These are phyloP conservation scores for Cardinalis cardinalis DNA, from an alignment of 2,113 vertebrate species.

Conservation along the genomic window DNA sequence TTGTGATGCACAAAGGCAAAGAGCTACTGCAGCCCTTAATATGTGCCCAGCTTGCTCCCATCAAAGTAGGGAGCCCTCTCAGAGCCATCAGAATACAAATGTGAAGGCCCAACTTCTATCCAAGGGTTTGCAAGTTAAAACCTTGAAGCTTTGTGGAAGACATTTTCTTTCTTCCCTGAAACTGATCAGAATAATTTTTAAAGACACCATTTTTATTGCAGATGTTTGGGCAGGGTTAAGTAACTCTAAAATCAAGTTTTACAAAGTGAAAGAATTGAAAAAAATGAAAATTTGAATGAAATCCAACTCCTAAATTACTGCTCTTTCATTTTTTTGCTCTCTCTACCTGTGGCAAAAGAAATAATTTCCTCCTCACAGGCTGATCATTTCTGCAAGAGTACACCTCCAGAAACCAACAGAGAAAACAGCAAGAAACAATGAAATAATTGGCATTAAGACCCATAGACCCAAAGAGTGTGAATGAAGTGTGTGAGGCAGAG, in stretches of 20 bases:
- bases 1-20: not conserved
- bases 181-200: not conserved
- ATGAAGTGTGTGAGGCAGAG: not conserved
- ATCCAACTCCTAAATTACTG: not conserved
- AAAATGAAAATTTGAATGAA: not conserved
- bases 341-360: not conserved
- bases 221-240: not conserved
- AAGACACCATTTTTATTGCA: not conserved
- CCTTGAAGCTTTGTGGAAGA: not conserved
- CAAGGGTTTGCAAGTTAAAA: not conserved
- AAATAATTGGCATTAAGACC: not conserved
- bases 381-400: not conserved
- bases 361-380: not conserved
- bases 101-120: not conserved
- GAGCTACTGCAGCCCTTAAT: not conserved
- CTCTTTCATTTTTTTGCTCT: not conserved
- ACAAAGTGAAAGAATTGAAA: not conserved
- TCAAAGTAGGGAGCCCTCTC: not conserved
- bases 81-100: not conserved
- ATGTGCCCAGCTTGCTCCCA: accelerated
- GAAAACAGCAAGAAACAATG: not conserved
- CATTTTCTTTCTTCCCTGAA: not conserved
- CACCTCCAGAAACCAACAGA: not conserved
- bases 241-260: not conserved
- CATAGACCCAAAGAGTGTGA: not conserved